Percentiles rank a stretch among this genome's conserved stretches.
Conservation (phyloP, 2,797 vertebrate species). For the Potorous gilbertii region DNA sequence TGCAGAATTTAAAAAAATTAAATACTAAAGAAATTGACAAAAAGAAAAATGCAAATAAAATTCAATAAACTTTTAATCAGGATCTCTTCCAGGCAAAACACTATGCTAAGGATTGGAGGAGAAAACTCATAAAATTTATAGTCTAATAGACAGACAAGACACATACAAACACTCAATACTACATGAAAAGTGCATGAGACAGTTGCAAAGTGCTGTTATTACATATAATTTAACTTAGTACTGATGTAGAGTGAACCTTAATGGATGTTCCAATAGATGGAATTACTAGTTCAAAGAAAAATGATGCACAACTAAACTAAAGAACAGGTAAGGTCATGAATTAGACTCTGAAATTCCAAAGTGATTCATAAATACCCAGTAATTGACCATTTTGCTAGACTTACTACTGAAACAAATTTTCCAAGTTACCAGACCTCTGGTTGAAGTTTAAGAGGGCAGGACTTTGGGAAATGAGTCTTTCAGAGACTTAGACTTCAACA, state of each 20-base stretch:
- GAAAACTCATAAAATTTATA: background rate
- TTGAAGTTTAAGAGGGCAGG: background rate
- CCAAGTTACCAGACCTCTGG: background rate
- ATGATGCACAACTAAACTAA: background rate
- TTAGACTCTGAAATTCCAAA: background rate
- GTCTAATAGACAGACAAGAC: background rate
- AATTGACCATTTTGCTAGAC: background rate
- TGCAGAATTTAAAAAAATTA: background rate
- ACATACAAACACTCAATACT: background rate
- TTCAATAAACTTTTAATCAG: background rate
- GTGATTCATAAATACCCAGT: background rate
- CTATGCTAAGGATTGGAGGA: background rate
- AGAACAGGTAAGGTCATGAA: background rate
- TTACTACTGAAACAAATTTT: background rate
- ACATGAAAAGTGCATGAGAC: background rate
- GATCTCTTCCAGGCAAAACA: background rate
- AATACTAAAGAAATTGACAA: conserved; percentile 28
- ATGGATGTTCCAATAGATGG: background rate
- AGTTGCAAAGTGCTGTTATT: background rate
- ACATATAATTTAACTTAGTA: background rate
- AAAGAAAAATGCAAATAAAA: background rate
- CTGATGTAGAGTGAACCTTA: background rate
- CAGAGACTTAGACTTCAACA: background rate
- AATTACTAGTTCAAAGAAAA: background rate
- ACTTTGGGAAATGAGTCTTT: background rate